Conservation (phyloP, 2,113 vertebrate species). For the Phalacrocorax carbo region DNA sequence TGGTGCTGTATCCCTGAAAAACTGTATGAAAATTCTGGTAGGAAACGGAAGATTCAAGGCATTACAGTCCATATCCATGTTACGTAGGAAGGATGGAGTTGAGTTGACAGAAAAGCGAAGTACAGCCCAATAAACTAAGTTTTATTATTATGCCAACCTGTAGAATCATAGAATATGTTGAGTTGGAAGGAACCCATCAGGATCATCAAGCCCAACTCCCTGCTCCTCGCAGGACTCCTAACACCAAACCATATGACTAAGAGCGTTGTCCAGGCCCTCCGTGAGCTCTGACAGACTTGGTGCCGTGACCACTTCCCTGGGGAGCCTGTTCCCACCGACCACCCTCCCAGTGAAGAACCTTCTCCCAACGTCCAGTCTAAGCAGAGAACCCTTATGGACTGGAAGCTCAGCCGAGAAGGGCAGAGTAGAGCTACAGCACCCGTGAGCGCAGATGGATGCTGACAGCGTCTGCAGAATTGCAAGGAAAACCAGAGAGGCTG, state of each 20-base stretch:
- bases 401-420: background rate
- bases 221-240: background rate
- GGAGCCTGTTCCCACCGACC: background rate
- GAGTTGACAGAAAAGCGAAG: background rate
- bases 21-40: background rate
- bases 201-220: background rate
- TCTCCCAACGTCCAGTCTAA: background rate
- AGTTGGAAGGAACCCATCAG: background rate
- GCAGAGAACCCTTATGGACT: background rate
- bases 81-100: fast-evolving
- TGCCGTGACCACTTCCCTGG: background rate
- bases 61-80: fast-evolving
- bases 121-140: background rate
- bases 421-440: background rate
- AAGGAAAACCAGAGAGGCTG: background rate
- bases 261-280: background rate
- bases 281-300: background rate
- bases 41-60: background rate
- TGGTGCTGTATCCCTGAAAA: background rate
- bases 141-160: too few species aligned
- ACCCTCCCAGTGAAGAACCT: background rate
- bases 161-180: background rate
- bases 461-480: background rate
- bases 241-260: background rate
- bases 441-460: background rate